Evolutionary conservation across 23 tunicate genomes (phyloP).

Genomic region (Halocynthia aurantium): DNA sequence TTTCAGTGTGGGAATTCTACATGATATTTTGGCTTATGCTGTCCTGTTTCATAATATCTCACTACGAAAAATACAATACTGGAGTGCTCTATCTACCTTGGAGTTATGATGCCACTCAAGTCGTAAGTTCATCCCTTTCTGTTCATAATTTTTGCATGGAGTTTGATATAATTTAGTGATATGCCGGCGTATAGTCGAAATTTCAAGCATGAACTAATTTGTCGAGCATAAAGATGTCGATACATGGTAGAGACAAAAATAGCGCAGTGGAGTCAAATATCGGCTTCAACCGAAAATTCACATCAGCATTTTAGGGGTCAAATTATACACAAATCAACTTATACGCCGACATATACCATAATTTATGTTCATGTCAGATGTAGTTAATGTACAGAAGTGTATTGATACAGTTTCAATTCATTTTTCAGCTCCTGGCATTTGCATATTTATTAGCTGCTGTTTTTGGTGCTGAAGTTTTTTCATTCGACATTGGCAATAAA

Average conservation of each 20-base stretch:
- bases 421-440: slow-evolving; percentile 33
- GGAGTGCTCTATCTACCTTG: slow-evolving; percentile 94
- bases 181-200: too few relatives aligned
- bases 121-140: slow-evolving; percentile 25
- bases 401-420: background rate
- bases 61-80: slow-evolving; percentile 99
- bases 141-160: background rate
- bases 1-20: slow-evolving; percentile 38
- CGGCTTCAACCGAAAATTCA: too few relatives aligned
- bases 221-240: background rate
- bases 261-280: too few relatives aligned
- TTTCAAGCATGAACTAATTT: background rate
- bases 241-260: background rate
- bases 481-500: background rate
- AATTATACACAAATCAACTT: too few relatives aligned
- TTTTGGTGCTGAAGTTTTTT: slow-evolving; percentile 36
- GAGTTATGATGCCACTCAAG: slow-evolving; percentile 92
- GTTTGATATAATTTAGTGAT: background rate
- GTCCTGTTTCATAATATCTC: slow-evolving; percentile 66
- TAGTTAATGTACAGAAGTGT: too few relatives aligned
- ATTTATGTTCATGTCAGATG: too few relatives aligned
- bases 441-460: slow-evolving; percentile 46
- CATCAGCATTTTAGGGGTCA: too few relatives aligned
- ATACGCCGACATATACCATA: too few relatives aligned
- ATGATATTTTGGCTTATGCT: slow-evolving; percentile 20